Conservation (phyloP, 2,113 vertebrate genomes). For the Tor tambroides region DNA sequence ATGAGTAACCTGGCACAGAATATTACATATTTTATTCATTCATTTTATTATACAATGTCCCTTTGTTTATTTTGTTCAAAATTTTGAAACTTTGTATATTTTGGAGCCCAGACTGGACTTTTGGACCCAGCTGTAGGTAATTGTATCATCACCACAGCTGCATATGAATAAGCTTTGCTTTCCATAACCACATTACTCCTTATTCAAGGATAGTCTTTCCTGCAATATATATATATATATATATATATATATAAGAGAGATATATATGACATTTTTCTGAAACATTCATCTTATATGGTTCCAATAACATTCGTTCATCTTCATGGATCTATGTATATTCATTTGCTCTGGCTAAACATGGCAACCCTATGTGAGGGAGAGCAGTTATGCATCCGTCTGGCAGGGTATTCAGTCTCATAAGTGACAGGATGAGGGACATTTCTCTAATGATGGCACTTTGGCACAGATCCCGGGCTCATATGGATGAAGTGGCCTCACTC, state of each 20-base stretch:
- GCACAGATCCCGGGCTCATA: conserved; percentile 26
- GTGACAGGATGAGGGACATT: conserved; percentile 37
- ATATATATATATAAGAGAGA: no score
- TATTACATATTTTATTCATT: background rate
- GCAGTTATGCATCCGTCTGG: background rate
- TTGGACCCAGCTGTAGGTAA: background rate
- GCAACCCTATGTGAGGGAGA: background rate
- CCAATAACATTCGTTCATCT: background rate
- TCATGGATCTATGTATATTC: background rate
- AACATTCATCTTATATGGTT: background rate
- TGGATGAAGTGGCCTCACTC: conserved; percentile 50
- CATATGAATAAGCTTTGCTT: conserved; percentile 17
- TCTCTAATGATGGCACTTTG: conserved; percentile 38
- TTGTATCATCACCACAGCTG: no score
- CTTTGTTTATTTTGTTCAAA: background rate
- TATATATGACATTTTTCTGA: background rate
- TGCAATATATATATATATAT: background rate
- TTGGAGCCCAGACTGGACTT: background rate
- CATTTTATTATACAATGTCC: background rate
- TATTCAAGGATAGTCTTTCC: background rate
- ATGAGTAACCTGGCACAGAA: background rate
- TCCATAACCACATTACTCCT: background rate
- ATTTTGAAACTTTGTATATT: background rate
- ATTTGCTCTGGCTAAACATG: background rate
- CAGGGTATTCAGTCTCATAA: conserved; percentile 27